Conservation (phyloP, 2,888 invertebrate species). For the Hymenopus coronatus region DNA sequence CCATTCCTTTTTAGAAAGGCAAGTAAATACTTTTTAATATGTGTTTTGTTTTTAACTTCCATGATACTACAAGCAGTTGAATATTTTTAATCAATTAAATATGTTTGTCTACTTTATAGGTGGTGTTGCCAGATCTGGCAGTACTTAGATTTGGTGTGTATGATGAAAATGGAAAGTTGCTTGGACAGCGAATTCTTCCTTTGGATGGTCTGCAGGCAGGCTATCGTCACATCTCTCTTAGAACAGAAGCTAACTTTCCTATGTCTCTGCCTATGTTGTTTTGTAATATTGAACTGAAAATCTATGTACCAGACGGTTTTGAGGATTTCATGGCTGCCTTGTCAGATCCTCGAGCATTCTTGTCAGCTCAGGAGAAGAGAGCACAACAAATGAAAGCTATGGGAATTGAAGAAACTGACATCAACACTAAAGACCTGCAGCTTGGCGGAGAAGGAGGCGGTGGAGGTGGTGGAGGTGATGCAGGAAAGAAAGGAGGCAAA, state of each 20-base stretch:
- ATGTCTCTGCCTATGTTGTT: conserved; percentile 99
- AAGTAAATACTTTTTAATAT: conserved; percentile 23
- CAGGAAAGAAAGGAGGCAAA: conserved; percentile 40
- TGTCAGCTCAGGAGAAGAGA: conserved; percentile 82
- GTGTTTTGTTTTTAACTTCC: neutral
- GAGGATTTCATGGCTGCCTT: conserved; percentile 98
- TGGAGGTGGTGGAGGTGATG: conserved; percentile 37
- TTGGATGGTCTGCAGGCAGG: conserved; percentile 97
- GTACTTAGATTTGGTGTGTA: conserved; percentile 97
- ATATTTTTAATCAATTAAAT: neutral
- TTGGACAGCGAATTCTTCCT: conserved; percentile 96
- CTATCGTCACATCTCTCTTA: conserved; percentile 93
- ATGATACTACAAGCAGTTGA: neutral
- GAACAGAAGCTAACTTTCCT: conserved; percentile 98
- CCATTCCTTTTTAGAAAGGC: conserved; percentile 96
- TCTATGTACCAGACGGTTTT: conserved; percentile 98
- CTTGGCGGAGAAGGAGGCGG: conserved; percentile 34
- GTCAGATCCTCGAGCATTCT: conserved; percentile 90
- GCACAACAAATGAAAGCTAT: conserved; percentile 92
- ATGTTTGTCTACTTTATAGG: conserved; percentile 51
- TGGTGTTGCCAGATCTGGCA: conserved; percentile 96
- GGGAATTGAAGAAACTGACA: conserved; percentile 81
- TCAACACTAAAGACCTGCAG: conserved; percentile 44
- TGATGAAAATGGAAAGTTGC: conserved; percentile 93
- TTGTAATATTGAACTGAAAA: conserved; percentile 98